phyloP scores from a whole-genome alignment of 2,888 invertebrate species.

The Synanthedon formicaeformis region DNA sequence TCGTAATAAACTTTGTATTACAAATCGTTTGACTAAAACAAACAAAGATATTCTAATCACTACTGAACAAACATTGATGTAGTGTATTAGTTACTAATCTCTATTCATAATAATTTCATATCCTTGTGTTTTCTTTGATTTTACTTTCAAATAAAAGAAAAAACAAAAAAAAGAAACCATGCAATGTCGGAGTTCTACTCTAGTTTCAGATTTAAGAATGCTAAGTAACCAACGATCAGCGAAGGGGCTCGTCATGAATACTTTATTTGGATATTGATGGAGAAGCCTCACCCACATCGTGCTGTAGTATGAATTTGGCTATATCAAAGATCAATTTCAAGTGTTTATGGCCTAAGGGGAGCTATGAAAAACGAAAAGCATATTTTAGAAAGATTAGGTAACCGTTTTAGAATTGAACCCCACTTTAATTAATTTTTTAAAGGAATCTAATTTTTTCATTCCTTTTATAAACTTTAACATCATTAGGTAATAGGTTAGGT shows the following conservation, averaged over 20 bases:
- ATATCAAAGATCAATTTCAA: constrained; percentile 6
- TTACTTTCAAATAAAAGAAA: too few relatives aligned
- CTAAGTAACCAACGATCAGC: constrained; percentile 7
- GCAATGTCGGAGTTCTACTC: not conserved
- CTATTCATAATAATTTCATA: too few relatives aligned
- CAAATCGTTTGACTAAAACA: too few relatives aligned
- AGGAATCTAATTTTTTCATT: too few relatives aligned
- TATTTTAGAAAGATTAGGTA: not conserved
- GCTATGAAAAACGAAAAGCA: constrained; percentile 1
- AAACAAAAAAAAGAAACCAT: not conserved
- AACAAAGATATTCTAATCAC: too few relatives aligned
- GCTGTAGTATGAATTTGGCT: not conserved
- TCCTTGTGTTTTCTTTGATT: too few relatives aligned
- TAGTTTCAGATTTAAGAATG: constrained; percentile 8
- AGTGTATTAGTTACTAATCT: too few relatives aligned
- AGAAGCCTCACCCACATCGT: constrained; percentile 1
- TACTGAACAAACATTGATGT: too few relatives aligned
- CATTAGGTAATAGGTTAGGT: too few relatives aligned
- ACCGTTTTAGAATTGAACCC: too few relatives aligned
- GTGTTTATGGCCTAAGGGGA: constrained; percentile 4
- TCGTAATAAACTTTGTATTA: too few relatives aligned
- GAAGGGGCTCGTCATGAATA: constrained; percentile 8
- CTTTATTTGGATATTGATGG: constrained; percentile 5
- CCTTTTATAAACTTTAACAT: too few relatives aligned
- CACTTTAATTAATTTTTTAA: constrained; percentile 1